These are phyloP conservation scores for Osmerus mordax DNA, from an alignment of 2,113 vertebrate species.

Conservation along the genomic window DNA sequence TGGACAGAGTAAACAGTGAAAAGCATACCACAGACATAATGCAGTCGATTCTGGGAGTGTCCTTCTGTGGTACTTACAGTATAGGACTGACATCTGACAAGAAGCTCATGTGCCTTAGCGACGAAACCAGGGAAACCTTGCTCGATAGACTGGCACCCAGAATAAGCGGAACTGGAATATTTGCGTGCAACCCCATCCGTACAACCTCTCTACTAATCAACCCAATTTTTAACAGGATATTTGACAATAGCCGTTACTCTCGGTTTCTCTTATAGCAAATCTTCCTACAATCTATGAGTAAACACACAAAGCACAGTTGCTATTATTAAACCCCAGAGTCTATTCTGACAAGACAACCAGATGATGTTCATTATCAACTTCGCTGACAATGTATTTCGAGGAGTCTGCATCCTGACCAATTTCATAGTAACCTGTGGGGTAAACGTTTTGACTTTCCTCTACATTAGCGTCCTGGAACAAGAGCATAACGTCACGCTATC, in stretches of 20 bases:
- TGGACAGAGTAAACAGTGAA: not conserved
- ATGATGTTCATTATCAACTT: not conserved
- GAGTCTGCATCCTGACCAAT: not conserved
- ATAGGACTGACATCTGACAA: not conserved
- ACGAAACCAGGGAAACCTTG: not conserved
- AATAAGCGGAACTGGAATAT: not conserved
- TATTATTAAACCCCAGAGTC: not conserved
- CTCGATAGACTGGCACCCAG: not conserved
- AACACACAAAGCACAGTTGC: too few relatives aligned
- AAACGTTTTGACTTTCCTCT: not conserved
- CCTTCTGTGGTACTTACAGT: conserved; percentile 3
- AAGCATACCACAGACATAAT: not conserved
- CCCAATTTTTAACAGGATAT: not conserved
- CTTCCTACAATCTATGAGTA: not conserved
- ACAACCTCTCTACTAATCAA: not conserved
- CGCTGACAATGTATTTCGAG: not conserved
- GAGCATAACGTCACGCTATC: not conserved
- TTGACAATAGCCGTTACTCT: not conserved
- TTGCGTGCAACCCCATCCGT: not conserved
- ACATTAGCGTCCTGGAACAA: not conserved
- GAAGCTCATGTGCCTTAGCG: not conserved
- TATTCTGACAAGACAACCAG: not conserved
- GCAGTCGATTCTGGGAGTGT: not conserved
- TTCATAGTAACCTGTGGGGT: not conserved
- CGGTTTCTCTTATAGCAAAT: not conserved